Base-by-base conservation (phyloP, 2,888 invertebrate species). In the Ormyrus thymus region DNA sequence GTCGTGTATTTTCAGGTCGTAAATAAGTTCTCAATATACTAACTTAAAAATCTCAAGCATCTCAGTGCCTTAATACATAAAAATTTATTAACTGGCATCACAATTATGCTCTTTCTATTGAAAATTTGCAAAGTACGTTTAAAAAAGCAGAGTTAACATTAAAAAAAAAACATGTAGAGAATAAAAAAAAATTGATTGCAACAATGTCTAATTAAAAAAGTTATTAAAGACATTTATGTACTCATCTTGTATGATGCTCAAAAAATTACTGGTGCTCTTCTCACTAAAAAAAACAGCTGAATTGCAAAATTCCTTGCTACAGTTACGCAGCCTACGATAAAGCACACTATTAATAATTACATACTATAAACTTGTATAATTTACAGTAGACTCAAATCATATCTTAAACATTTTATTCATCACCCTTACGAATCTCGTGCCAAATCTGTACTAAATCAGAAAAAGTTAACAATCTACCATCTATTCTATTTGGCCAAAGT, bases 21-120 rank as follows among this genome's bases (percentile, higher is more conserved):
- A 29, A 29, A 29, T 29, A 29, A 29, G 29, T 29, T 29, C 29
- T 29, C 53, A 45, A 55, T 64, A 62, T 59, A 51, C 29, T 45
- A n/a, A n/a, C n/a, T n/a, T 43, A 61, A 68, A 58, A 72, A 68
- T 61, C 29, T 71, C 64, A 48, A 74, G 76, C 72, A 64, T 76
- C 61, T 72, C 66, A 88, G 89, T 89, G 89, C 89, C 89, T 89
- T 89, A 76, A 76, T 62, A 62, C 45, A 76, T n/a, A 43, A 79
- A 48, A 55, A 66, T 29, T 50, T 43, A 58, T 8, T 29, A 70
- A 29, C 50, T 58, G 51, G 58, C 29, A 70, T 65, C 46, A 10
- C 46, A 48, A 53, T 74, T 53, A 45, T 69, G n/a, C 29, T 69
- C 7, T 13, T 73, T 29, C 29, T 29, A 29, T 53, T 29, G 29